Evolutionary conservation across 35 echinoderm and acorn worm species (phyloP).

Genomic region (Apostichopus parvimensis): DNA sequence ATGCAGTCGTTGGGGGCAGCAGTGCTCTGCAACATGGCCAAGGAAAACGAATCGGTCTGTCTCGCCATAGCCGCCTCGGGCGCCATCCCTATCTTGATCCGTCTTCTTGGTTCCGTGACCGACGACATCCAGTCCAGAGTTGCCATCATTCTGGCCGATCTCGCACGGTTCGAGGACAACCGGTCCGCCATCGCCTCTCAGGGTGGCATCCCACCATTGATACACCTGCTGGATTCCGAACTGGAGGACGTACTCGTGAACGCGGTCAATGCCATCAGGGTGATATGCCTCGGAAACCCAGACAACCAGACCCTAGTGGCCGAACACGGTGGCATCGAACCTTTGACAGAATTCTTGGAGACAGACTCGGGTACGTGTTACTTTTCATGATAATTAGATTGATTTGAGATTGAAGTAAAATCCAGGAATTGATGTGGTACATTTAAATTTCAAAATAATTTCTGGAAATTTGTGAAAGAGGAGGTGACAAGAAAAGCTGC

Average conservation of each 20-base stretch:
- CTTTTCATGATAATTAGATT: no score
- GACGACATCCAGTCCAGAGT: conserved; percentile 92
- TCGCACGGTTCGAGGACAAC: conserved; percentile 69
- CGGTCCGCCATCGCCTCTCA: conserved; percentile 67
- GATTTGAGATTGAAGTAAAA: no score
- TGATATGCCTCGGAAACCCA: conserved; percentile 74
- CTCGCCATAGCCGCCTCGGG: conserved; percentile 66
- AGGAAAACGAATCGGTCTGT: conserved; percentile 59
- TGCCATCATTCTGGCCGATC: conserved; percentile 85
- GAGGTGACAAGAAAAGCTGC: no score
- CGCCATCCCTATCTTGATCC: conserved; percentile 84
- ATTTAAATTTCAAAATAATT: no score
- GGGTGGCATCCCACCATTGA: conserved; percentile 77
- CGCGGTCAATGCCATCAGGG: conserved; percentile 82
- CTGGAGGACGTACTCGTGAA: conserved; percentile 95
- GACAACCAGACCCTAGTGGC: conserved; percentile 88
- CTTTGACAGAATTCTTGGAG: conserved; percentile 90
- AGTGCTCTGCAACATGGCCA: conserved; percentile 93
- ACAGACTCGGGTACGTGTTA: conserved; percentile 79
- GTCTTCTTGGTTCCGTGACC: conserved; percentile 59
- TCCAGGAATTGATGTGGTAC: no score
- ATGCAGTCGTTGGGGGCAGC: conserved; percentile 95
- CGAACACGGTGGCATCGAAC: conserved; percentile 72
- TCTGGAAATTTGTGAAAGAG: no score
- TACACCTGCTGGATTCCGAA: conserved; percentile 85